Conservation (phyloP, 2,113 vertebrate species). For the Emydocephalus ijimae region DNA sequence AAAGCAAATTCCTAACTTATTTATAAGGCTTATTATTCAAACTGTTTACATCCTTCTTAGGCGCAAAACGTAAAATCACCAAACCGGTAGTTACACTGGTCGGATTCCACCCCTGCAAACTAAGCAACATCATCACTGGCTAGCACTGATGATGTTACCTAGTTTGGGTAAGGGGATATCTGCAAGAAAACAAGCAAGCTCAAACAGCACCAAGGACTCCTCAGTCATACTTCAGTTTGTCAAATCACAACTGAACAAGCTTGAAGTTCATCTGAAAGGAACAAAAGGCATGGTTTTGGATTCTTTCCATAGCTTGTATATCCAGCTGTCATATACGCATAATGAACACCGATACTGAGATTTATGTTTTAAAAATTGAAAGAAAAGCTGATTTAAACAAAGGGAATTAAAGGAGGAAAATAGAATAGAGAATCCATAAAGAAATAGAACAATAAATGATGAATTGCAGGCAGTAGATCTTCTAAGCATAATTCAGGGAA, state of each 20-base stretch:
- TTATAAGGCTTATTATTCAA: neutral
- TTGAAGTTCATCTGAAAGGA: slow-evolving; percentile 45
- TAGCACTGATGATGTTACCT: too few relatives aligned
- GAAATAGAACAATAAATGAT: neutral
- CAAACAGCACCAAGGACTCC: too few relatives aligned
- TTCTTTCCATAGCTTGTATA: slow-evolving; percentile 16
- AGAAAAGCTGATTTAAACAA: slow-evolving; percentile 26
- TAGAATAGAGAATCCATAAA: neutral
- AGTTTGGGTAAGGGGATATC: too few relatives aligned
- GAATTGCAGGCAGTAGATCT: neutral
- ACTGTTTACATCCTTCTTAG: too few relatives aligned
- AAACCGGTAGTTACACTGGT: too few relatives aligned
- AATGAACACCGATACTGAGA: neutral
- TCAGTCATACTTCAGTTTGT: slow-evolving; percentile 14
- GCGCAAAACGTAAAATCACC: too few relatives aligned
- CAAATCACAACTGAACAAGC: slow-evolving; percentile 6
- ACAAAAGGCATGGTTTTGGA: slow-evolving; percentile 16
- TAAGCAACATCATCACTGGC: too few relatives aligned
- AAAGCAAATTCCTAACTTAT: neutral
- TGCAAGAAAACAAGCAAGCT: too few relatives aligned
- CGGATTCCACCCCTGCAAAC: too few relatives aligned
- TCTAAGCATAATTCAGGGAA: slow-evolving; percentile 15
- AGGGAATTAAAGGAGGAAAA: neutral
- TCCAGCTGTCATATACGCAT: neutral
- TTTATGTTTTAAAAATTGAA: neutral